Evolutionary conservation across 2,113 vertebrate species (phyloP).

Genomic region (Pterocles orientalis): DNA sequence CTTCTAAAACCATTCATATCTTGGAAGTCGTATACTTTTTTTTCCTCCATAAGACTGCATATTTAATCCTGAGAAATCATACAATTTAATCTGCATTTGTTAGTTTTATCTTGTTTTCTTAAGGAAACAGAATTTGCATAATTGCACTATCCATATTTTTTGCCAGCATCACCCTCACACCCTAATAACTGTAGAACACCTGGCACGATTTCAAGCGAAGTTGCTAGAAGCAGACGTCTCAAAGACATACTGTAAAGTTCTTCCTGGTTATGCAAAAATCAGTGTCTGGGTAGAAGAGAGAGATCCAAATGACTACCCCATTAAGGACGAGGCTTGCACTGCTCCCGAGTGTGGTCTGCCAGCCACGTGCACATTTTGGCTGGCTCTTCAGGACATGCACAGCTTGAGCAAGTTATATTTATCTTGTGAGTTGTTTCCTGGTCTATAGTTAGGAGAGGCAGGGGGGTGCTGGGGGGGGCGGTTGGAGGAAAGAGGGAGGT

Average conservation of each 20-base stretch:
- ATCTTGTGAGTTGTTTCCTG: background rate
- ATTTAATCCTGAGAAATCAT: background rate
- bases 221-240: background rate
- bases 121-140: slow-evolving; percentile 1
- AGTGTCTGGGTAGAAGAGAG: background rate
- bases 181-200: background rate
- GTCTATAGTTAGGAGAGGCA: background rate
- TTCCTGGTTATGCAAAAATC: background rate
- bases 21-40: background rate
- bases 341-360: background rate
- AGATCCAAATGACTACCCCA: background rate
- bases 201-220: background rate
- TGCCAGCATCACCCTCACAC: background rate
- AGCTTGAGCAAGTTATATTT: background rate
- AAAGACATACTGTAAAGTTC: background rate
- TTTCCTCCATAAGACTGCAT: background rate
- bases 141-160: background rate
- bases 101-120: slow-evolving; percentile 7
- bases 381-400: background rate
- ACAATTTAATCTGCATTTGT: background rate
- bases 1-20: background rate
- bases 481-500: background rate
- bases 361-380: background rate
- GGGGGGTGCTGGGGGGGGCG: background rate
- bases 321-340: background rate